Evolutionary conservation across 2,797 vertebrate genomes (phyloP), one percentile per base, ranked within the genome.

Genomic region (Ctenopoma kingsleyae): DNA sequence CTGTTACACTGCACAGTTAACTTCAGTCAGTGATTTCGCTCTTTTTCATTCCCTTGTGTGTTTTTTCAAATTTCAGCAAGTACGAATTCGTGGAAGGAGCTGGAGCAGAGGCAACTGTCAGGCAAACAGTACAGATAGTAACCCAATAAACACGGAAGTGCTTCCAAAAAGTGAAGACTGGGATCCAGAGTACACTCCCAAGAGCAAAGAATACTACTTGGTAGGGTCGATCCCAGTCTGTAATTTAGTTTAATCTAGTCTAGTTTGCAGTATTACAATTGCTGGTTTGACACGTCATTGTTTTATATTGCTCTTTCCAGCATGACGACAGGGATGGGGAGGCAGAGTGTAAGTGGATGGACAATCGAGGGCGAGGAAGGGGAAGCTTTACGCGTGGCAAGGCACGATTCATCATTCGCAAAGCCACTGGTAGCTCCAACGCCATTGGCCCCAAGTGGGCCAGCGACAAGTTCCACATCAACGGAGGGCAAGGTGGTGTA

Each of bases 171-270:
- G 94, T 68, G 95, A 98, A 78, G 96, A 97, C 62, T 98, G 97
- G 98, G 96, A 98, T 76, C 96, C 96, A 0, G 97, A 98, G 71
- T 97, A 95, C 81, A 96, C 95, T 0, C 95, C 96, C 12, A 98
- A 98, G 90, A 97, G 95, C 96, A 97, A 96, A 92, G 97, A 97
- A 80, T 98, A 98, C 93, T 98, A 96, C 91, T 85, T 97, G 95
- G 98, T 99, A 96, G 3, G 94, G 89, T 51, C 11, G 1, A 46
- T 58, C 19, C 44, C 23, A 16, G 2, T 19, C 17, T 30, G 41
- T 32, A 0, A 10, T 66, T 2, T 17, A 27, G 12, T 25, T 40
- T 9, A 20, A 49, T 49, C 4, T n/a, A 22, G 17, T 16, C 16
- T 8, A 8, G 5, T 11, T 53, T 32, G 9, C 30, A 13, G 22